phyloP scores from a whole-genome alignment of 2,113 vertebrate genomes.

The Anarrhichthys ocellatus region DNA sequence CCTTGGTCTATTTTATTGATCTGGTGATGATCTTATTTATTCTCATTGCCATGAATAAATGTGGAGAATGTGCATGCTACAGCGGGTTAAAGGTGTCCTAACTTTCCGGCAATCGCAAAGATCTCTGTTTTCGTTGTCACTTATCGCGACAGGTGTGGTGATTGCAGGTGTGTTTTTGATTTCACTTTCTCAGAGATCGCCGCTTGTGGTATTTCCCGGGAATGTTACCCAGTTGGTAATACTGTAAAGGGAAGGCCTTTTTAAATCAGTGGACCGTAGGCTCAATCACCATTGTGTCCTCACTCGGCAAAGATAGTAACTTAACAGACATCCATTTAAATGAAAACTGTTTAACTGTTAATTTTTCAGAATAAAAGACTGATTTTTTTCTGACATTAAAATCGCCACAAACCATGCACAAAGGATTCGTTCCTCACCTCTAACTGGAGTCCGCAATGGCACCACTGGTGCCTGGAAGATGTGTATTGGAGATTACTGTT shows the following conservation, averaged over 20 bases:
- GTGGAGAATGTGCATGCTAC: neutral
- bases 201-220: too few relatives aligned
- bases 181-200: too few relatives aligned
- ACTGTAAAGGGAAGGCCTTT: too few relatives aligned
- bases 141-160: too few relatives aligned
- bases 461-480: neutral
- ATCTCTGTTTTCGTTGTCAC: too few relatives aligned
- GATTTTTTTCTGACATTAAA: neutral
- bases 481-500: neutral
- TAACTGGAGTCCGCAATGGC: neutral
- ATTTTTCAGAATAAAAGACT: neutral
- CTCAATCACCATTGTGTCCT: neutral
- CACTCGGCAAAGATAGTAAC: neutral
- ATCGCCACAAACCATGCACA: neutral
- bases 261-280: too few relatives aligned
- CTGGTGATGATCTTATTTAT: neutral
- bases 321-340: neutral
- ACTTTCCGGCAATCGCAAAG: too few relatives aligned
- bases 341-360: neutral
- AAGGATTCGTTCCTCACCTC: neutral
- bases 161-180: too few relatives aligned
- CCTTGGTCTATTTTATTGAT: neutral
- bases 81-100: neutral
- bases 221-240: too few relatives aligned
- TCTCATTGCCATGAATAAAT: neutral